A percentile compares a stretch with the other conserved stretches of the same genome.
Evolutionary conservation across 2,888 invertebrate species (phyloP).

Genomic region (Cataglyphis rosenhaueri): DNA sequence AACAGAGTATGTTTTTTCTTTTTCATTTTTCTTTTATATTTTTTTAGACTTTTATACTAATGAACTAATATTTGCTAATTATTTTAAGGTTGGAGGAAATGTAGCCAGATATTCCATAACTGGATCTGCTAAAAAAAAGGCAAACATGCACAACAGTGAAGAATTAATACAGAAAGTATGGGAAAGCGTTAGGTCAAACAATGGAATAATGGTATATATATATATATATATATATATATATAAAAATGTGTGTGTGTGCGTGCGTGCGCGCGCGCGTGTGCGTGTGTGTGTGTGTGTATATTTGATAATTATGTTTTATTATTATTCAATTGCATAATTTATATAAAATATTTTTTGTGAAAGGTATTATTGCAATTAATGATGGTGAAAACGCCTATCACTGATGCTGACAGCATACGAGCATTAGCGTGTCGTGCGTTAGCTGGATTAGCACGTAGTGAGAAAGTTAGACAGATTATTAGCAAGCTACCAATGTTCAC

Average conservation of each 20-base stretch:
- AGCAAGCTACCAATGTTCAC: conserved; percentile 97
- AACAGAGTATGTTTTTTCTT: conserved; percentile 88
- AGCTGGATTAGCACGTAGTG: conserved; percentile 96
- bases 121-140: conserved; percentile 88
- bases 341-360: conserved; percentile 23
- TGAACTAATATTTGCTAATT: not conserved
- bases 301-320: not conserved
- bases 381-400: conserved; percentile 97
- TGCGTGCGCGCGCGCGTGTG: no score
- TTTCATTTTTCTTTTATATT: not conserved
- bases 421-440: conserved; percentile 97
- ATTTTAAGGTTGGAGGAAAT: conserved; percentile 86
- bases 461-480: conserved; percentile 97
- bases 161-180: conserved; percentile 97
- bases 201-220: conserved; percentile 95
- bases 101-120: conserved; percentile 86
- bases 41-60: not conserved
- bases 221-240: no score
- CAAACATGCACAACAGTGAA: conserved; percentile 90
- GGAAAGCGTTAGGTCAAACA: conserved; percentile 97
- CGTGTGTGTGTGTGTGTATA: no score
- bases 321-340: conserved; percentile 18
- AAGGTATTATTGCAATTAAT: conserved; percentile 94
- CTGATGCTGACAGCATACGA: conserved; percentile 98
- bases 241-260: not conserved